Conservation (phyloP, 1,140 invertebrate species). For the Sarcophaga peregrina region DNA sequence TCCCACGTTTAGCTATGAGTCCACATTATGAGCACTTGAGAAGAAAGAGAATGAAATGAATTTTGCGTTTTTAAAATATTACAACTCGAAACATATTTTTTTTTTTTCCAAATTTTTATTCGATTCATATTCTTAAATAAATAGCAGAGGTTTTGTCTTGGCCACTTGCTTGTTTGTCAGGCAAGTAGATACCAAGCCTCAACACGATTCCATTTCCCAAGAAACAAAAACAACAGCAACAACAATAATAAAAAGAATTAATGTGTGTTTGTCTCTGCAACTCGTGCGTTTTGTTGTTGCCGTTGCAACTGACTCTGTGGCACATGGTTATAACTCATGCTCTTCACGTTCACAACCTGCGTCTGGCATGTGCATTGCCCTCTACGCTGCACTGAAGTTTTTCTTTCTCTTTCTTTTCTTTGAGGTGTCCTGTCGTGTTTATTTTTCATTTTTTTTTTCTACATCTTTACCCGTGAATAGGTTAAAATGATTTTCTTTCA, state of each 20-base stretch:
- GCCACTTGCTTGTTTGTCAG: constrained; percentile 46
- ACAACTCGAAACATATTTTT: background rate
- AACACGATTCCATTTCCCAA: constrained; percentile 18
- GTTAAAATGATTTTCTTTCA: background rate
- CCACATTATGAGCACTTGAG: background rate
- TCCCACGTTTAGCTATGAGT: background rate
- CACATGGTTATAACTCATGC: constrained; percentile 54
- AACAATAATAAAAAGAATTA: too few species aligned
- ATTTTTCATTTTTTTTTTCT: constrained; percentile 59
- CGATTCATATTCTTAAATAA: constrained; percentile 52
- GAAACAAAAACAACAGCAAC: background rate
- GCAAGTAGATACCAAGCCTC: constrained; percentile 33
- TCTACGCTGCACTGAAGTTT: background rate
- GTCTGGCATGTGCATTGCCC: constrained; percentile 53
- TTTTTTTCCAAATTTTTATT: constrained; percentile 44
- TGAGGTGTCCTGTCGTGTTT: constrained; percentile 65
- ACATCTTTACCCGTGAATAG: background rate
- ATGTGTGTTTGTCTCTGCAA: constrained; percentile 14
- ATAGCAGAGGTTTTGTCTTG: constrained; percentile 63
- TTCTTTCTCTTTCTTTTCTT: constrained; percentile 4
- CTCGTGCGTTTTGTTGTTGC: constrained; percentile 33
- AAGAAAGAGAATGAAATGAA: constrained; percentile 7
- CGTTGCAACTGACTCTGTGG: background rate
- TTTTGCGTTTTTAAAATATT: background rate
- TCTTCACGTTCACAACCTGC: constrained; percentile 47